Evolutionary conservation across 2,888 invertebrate genomes (phyloP), one percentile per base, ranked within the genome.

Genomic region (Ophioninae sp.): DNA sequence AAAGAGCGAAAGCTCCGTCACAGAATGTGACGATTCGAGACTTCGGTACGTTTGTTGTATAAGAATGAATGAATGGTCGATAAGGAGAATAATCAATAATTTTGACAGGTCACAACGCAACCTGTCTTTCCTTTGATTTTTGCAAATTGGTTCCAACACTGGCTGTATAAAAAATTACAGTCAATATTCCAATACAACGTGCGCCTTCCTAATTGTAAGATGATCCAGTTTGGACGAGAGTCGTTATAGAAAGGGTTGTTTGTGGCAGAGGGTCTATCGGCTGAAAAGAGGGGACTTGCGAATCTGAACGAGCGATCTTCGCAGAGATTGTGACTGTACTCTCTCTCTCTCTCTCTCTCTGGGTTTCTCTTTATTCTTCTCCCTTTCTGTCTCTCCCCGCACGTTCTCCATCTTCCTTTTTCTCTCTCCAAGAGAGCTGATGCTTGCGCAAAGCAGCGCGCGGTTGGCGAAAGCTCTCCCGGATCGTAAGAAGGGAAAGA

Each of bases 291-390:
- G 79, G 72, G 83, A 77, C 78, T 73, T 13, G 82, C 79, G 81
- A 84, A 85, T 84, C 84, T 83, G 81, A 61, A 30, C 73, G 73
- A 81, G 44, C 81, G 81, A 85, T 85, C 84, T 85, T 65, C 10
- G 76, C 67, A 41, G 74, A 82, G 85, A 83, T 85, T 79, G 81
- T 30, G 50, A 17, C 44, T 30, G 44, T 13, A 64, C 67, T 59
- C n/a, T 65, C 83, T 61, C 59, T 67, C 65, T 39, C 7, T 21
- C 13, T 56, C 30, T 56, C 50, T 50, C 44, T 64, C 41, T 67
- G 10, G 13, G n/a, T 41, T 59, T 67, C 72, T 79, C 72, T 64
- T 17, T 20, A 10, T 41, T 30, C 50, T 50, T 69, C 59, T 50
- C 20, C 39, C 61, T 70, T 37, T 61, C 39, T 39, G 0, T 41